Evolutionary conservation across 2,888 invertebrate species (phyloP), one percentile per base, ranked within the genome.

Genomic region (Leptopilina drosophilae): DNA sequence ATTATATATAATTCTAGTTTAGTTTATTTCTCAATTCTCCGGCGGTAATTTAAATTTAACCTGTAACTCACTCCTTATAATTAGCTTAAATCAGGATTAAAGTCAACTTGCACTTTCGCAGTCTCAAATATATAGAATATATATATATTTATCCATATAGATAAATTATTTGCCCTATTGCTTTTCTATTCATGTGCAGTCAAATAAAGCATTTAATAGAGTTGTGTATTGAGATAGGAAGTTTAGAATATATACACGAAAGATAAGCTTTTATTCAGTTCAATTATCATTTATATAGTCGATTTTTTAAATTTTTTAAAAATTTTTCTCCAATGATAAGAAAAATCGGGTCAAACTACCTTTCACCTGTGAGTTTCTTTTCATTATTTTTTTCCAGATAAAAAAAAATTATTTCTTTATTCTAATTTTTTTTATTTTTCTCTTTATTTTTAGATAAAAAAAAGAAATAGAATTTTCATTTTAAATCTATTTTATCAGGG

Each of bases 221-320:
- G 67, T 67, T 67, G 67, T 67, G 67, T 46, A 46, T 33, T 33
- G 69, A 53, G 20, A 49, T 69, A 69, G 53, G 69, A 53, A 69
- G 20, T 53, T 5, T 12, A 67, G 42, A 42, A 42, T 42, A 42
- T 42, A 42, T 7, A 42, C 8, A 42, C 8, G 12, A 53, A 67
- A 69, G 69, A 69, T 69, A 69, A 69, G 69, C 69, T 46, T 46
- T 69, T 53, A 69, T 69, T 49, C 49, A 69, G 53, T 69, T 49
- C 69, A 26, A 49, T 69, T 69, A 49, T 20, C 49, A 69, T 14
- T 46, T 46, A 46, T 46, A 46, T 49, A 59, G 12, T 26, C 15
- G 40, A 12, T 20, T 53, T 67, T 67, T 69, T 26, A 2, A 33
- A 12, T 4, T 15, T 46, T 67, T 53, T 7, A n/a, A 11, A 11